These are phyloP conservation scores for Pseudochirops cupreus DNA, from an alignment of 2,797 vertebrate species.

Conservation along the genomic window DNA sequence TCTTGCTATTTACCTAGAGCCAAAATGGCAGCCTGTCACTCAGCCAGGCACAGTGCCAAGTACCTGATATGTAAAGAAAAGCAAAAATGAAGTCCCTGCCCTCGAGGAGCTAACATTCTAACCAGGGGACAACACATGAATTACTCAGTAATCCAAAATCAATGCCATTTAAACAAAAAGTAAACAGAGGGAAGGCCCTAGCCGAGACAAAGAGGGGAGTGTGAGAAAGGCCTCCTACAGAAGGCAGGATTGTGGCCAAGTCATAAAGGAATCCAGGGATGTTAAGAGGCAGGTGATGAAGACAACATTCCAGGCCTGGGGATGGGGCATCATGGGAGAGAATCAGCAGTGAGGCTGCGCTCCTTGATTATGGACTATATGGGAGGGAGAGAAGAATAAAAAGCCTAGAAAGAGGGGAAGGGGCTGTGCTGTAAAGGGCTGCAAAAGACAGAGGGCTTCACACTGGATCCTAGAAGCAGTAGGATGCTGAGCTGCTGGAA, in stretches of 20 bases:
- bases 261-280: neutral
- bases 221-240: neutral
- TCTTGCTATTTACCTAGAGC: neutral
- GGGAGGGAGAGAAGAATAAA: too few relatives aligned
- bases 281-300: neutral
- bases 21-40: neutral
- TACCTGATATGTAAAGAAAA: neutral
- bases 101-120: neutral
- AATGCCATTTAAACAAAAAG: neutral
- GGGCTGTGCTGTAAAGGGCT: neutral
- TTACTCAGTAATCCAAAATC: neutral
- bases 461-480: too few relatives aligned
- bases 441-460: neutral
- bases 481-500: too few relatives aligned
- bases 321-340: neutral
- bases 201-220: neutral
- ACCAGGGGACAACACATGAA: neutral
- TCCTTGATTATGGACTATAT: too few relatives aligned
- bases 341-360: too few relatives aligned
- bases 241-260: neutral
- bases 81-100: neutral
- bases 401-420: neutral
- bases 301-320: neutral
- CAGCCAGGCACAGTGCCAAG: neutral
- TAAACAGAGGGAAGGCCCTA: neutral